Percentiles rank a stretch among this genome's conserved stretches.
Evolutionary conservation across 1,140 invertebrate species (phyloP).

Genomic region (Sitobion miscanthi): DNA sequence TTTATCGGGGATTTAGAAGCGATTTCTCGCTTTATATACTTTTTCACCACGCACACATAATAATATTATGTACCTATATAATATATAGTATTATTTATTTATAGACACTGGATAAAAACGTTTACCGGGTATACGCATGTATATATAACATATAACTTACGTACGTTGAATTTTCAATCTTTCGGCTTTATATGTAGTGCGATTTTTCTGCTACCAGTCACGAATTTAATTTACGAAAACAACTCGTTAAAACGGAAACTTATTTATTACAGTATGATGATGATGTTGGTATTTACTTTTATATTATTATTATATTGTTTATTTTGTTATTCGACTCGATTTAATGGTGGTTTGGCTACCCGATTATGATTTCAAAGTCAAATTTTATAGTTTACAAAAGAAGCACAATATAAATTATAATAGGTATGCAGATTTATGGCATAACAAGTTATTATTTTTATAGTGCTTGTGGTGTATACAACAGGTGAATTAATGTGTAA

Average conservation of each 20-base stretch:
- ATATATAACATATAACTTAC: background rate
- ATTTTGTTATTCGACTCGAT: background rate
- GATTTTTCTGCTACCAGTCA: background rate
- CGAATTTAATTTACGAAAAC: background rate
- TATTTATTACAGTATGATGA: background rate
- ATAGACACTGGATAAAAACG: background rate
- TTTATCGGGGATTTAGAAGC: background rate
- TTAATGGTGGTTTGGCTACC: background rate
- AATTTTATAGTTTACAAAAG: background rate
- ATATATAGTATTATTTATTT: background rate
- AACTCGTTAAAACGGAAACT: background rate
- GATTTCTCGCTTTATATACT: background rate
- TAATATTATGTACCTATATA: background rate
- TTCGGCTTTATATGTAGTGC: background rate
- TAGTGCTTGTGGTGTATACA: background rate
- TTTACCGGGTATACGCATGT: background rate
- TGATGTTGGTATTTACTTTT: background rate
- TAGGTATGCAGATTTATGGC: background rate
- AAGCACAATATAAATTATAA: background rate
- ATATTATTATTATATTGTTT: background rate
- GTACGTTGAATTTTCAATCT: slow-evolving; percentile 1
- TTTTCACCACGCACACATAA: background rate
- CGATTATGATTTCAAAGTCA: background rate
- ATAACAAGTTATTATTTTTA: background rate
- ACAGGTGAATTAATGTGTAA: background rate